phyloP scores from a whole-genome alignment of 2,113 vertebrate genomes.

The Lichenostomus cassidix region DNA sequence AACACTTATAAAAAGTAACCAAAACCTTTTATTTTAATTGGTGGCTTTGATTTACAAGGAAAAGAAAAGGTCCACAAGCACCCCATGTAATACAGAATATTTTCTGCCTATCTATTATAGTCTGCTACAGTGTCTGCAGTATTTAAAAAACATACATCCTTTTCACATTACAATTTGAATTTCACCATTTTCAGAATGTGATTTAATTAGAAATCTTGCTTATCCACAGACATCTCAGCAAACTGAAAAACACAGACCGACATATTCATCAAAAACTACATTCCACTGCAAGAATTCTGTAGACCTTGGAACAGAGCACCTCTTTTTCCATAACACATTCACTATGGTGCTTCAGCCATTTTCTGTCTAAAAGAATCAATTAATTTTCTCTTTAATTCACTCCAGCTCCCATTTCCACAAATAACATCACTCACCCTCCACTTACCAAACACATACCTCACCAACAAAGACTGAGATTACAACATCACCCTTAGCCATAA shows the following conservation, averaged over 20 bases:
- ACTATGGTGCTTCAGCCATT: background rate
- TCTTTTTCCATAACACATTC: background rate
- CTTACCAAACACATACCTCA: background rate
- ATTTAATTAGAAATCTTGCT: background rate
- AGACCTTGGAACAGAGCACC: background rate
- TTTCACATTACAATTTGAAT: background rate
- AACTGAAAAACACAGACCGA: background rate
- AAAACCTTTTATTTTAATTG: background rate
- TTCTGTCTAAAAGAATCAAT: background rate
- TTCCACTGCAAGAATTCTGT: background rate
- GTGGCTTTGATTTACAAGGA: background rate
- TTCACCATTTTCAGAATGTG: background rate
- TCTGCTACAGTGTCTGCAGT: background rate
- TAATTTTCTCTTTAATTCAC: background rate
- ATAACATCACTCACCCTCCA: background rate
- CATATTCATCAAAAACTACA: background rate
- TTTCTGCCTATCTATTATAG: background rate
- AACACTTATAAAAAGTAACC: background rate
- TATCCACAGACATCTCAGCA: background rate
- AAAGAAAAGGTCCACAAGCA: background rate
- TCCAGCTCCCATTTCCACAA: background rate
- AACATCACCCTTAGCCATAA: background rate
- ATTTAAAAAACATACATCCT: background rate
- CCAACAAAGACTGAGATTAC: background rate
- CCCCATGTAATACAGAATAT: background rate